phyloP scores from a whole-genome alignment of 2,888 invertebrate species.

The Myathropa florea region DNA sequence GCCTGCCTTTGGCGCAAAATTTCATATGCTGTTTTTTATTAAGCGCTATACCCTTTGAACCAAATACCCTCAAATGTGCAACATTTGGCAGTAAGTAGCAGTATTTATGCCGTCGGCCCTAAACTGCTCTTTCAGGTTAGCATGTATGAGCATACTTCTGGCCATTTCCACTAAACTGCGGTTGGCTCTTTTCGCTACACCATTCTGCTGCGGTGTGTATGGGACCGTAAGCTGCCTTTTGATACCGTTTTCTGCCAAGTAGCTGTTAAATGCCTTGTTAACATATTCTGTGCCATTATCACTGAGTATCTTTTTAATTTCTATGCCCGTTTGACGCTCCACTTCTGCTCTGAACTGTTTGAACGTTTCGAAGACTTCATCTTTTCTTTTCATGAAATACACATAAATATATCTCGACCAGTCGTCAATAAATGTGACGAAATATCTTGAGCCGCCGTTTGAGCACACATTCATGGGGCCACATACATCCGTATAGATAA shows the following conservation, averaged over 20 bases:
- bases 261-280: not conserved
- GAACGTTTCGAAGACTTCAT: constrained; percentile 60
- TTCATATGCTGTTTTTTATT: not conserved
- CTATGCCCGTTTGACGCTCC: too few species aligned
- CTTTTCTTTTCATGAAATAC: constrained; percentile 64
- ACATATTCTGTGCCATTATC: not conserved
- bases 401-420: constrained; percentile 44
- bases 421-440: constrained; percentile 66
- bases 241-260: constrained; percentile 6
- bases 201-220: too few species aligned
- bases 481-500: constrained; percentile 64
- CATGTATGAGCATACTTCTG: constrained; percentile 7
- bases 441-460: constrained; percentile 61
- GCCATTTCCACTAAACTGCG: too few species aligned
- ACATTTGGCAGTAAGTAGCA: not conserved
- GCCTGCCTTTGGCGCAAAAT: not conserved
- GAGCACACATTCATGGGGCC: constrained; percentile 58
- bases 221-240: not conserved
- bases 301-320: too few species aligned
- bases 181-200: too few species aligned
- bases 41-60: not conserved
- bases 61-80: constrained; percentile 2
- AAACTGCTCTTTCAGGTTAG: not conserved
- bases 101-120: not conserved
- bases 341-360: too few species aligned